phyloP scores from a whole-genome alignment of 1,140 invertebrate species.

The Euura lappo region DNA sequence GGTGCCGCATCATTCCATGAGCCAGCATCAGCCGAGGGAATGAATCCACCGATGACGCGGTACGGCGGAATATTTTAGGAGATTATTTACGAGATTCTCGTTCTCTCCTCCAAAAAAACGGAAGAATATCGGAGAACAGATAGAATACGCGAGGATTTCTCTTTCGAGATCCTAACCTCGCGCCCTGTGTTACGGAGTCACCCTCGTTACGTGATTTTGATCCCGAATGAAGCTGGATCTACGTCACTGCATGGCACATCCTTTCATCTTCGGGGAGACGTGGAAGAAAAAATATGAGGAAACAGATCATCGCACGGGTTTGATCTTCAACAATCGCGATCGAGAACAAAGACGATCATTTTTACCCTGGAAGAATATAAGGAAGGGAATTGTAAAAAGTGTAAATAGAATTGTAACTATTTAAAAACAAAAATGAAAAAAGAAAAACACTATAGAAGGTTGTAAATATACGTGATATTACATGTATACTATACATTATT shows the following conservation, averaged over 20 bases:
- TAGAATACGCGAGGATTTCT: background rate
- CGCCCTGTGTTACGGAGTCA: background rate
- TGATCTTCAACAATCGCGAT: no score
- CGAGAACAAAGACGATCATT: no score
- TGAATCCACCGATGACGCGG: constrained; percentile 29
- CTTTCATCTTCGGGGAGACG: background rate
- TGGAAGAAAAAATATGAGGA: background rate
- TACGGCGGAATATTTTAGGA: background rate
- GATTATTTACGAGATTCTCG: background rate
- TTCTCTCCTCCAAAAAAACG: no score
- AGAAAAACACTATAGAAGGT: background rate
- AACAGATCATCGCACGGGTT: no score
- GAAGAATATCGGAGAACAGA: no score
- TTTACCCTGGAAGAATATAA: no score
- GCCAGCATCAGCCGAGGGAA: constrained; percentile 48
- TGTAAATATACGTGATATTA: background rate
- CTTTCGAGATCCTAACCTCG: background rate
- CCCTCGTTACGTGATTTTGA: background rate
- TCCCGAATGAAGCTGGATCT: background rate
- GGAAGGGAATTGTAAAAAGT: background rate
- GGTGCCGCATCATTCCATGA: constrained; percentile 43
- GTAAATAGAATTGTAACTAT: background rate
- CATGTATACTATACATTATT: background rate
- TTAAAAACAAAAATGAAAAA: background rate
- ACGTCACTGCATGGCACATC: background rate